Evolutionary conservation across 2,113 vertebrate genomes (phyloP), one percentile per base, ranked within the genome.

Genomic region (Romanogobio albipinnatus): DNA sequence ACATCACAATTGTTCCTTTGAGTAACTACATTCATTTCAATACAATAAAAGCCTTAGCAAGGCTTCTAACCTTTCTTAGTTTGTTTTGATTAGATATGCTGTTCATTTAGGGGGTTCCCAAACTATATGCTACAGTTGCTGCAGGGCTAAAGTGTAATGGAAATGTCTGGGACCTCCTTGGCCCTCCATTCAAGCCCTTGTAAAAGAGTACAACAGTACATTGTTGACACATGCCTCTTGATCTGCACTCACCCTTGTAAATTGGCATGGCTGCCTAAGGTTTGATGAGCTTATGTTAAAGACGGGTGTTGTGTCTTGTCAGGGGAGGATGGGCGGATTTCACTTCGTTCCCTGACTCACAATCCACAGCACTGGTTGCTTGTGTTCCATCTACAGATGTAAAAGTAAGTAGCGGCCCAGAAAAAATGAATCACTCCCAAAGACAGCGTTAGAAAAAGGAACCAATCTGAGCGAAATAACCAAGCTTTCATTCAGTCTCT

Each of bases 101-200:
- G 22, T 73, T 79, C 6, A 43, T 76, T 71, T 84, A 19, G 81
- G 85, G 87, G 76, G 7, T 88, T 88, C 83, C 87, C 87, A 85
- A 80, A 85, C 68, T 26, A 64, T 29, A 58, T 58, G 43, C 66
- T 84, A n/a, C n/a, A 43, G 82, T 59, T 22, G 79, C 84, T 78
- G 64, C 43, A 47, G 82, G 77, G 9, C 58, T 24, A 45, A 45
- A 58, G 84, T 77, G 82, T 86, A 70, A 90, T 86, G 85, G 87
- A 89, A 90, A 88, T 76, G 49, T 87, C 85, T 85, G 82, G 56
- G 43, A 81, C 76, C 76, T 85, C 62, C 86, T 68, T 62, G 64
- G 74, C 78, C 85, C 22, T 85, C 47, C 66, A 75, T 85, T 79
- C 39, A 81, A 84, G 76, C 26, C 76, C 61, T 84, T 82, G 68